phyloP scores from a whole-genome alignment of 2,113 vertebrate genomes.

The Platanista minor region DNA sequence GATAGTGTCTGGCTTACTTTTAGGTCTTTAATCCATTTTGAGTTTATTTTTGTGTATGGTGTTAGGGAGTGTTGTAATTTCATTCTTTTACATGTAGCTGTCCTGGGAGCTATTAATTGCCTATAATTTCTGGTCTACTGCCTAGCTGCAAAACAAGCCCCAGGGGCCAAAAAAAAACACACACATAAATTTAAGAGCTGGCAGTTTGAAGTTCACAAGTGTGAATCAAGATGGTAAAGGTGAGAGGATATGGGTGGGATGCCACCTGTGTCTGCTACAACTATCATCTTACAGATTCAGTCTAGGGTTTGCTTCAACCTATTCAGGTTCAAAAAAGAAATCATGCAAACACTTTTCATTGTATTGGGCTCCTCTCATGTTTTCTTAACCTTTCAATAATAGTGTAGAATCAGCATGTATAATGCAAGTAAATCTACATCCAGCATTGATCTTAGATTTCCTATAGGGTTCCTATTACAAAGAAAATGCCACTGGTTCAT shows the following conservation, averaged over 20 bases:
- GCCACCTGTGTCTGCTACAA: not conserved
- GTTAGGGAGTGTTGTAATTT: no score
- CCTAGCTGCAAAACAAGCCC: not conserved
- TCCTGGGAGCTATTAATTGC: not conserved
- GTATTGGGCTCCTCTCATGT: not conserved
- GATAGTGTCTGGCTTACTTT: no score
- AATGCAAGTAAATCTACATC: conserved; percentile 61
- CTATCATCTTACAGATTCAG: not conserved
- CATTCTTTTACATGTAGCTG: no score
- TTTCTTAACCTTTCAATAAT: conserved; percentile 67
- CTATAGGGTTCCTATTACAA: conserved; percentile 55
- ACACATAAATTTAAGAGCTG: not conserved
- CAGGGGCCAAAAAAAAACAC: not conserved
- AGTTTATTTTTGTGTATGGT: no score
- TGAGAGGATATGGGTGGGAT: not conserved
- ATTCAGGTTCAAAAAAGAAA: not conserved
- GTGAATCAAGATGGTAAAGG: not conserved
- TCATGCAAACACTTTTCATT: conserved; percentile 24
- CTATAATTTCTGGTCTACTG: not conserved
- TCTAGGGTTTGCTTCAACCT: not conserved
- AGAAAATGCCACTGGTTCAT: conserved; percentile 55
- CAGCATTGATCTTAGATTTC: conserved; percentile 60
- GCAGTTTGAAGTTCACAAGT: not conserved
- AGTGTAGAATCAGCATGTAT: conserved; percentile 62
- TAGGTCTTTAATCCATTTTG: no score